These are phyloP conservation scores for Grantiella picta DNA, from an alignment of 2,113 vertebrate species.

Conservation along the genomic window DNA sequence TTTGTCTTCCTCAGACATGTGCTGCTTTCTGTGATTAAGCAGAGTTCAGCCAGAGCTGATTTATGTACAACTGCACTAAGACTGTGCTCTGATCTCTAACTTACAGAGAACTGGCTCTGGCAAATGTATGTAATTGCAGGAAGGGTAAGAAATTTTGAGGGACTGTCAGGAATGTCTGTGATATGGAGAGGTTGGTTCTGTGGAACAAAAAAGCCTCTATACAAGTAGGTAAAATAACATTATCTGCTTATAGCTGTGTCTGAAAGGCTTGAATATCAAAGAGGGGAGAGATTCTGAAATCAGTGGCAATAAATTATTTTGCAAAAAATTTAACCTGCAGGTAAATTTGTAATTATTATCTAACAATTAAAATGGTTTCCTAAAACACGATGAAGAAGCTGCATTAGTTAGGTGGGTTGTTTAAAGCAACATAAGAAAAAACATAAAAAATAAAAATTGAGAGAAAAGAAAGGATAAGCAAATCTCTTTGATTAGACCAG, in stretches of 20 bases:
- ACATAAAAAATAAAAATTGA: neutral
- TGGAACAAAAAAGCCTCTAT: neutral
- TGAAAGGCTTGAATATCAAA: neutral
- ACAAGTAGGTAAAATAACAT: neutral
- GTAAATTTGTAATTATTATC: neutral
- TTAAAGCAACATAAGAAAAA: neutral
- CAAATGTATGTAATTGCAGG: neutral
- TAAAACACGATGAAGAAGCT: neutral
- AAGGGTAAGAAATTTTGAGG: neutral
- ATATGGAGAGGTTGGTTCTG: neutral
- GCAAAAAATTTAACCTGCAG: neutral
- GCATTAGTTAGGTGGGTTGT: neutral
- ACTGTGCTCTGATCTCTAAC: neutral
- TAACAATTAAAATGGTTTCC: neutral
- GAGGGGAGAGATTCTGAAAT: neutral
- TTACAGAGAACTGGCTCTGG: neutral
- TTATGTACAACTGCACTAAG: neutral
- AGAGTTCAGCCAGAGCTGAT: neutral
- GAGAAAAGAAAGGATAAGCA: neutral
- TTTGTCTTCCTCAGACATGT: neutral
- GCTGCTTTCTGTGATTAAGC: neutral
- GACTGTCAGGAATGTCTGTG: neutral
- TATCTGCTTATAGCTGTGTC: neutral
- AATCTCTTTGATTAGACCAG: neutral
- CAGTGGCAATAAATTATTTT: neutral